phyloP scores from a whole-genome alignment of 2,888 invertebrate species.

The Cantharis nigra region DNA sequence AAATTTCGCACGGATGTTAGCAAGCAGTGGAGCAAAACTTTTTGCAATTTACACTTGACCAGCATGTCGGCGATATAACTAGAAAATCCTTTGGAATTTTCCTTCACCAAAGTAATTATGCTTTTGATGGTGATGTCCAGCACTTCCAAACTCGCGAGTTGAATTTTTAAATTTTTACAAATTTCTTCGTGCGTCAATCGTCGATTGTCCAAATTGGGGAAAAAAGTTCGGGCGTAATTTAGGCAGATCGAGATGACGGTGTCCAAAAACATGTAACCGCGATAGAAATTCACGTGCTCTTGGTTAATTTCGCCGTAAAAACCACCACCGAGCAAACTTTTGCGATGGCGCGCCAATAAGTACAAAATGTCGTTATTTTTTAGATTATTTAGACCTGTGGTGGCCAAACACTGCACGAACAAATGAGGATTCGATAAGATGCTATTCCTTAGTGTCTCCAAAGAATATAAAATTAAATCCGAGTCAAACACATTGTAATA shows the following conservation, averaged over 20 bases:
- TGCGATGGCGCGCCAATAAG: conserved; percentile 74
- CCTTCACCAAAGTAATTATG: conserved; percentile 72
- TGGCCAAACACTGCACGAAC: conserved; percentile 75
- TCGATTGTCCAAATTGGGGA: conserved; percentile 71
- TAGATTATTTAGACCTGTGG: conserved; percentile 68
- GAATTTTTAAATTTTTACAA: conserved; percentile 76
- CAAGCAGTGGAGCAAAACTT: conserved; percentile 79
- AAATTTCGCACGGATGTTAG: conserved; percentile 74
- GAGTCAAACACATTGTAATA: conserved; percentile 82
- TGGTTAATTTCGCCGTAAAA: conserved; percentile 66
- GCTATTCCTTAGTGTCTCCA: conserved; percentile 75
- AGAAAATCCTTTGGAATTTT: conserved; percentile 76
- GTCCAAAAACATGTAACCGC: conserved; percentile 82
- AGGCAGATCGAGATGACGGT: conserved; percentile 75
- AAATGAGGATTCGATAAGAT: conserved; percentile 72
- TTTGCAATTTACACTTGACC: conserved; percentile 80
- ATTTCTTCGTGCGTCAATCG: conserved; percentile 71
- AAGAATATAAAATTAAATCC: conserved; percentile 72
- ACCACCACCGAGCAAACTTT: conserved; percentile 74
- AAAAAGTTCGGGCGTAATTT: conserved; percentile 81
- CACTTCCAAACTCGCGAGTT: conserved; percentile 75
- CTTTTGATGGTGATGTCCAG: conserved; percentile 73
- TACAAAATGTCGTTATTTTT: conserved; percentile 62
- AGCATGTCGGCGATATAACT: conserved; percentile 77
- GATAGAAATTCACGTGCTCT: conserved; percentile 70